Evolutionary conservation across 1,140 invertebrate genomes (phyloP), one percentile per base, ranked within the genome.

Genomic region (Bilobella aurantiaca): DNA sequence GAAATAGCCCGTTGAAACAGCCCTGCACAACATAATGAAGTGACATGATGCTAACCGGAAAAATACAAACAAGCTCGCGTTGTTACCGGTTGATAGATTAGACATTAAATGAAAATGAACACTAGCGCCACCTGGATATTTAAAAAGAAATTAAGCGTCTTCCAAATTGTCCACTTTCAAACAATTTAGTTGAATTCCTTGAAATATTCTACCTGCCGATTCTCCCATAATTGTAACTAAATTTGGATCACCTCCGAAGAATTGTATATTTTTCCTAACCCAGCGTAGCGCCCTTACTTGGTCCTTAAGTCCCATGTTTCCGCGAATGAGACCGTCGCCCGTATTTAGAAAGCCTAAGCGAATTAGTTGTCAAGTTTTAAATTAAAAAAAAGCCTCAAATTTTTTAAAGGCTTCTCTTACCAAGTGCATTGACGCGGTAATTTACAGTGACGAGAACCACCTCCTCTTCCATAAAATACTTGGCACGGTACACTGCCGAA

Each of bases 101-200:
- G 83, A 84, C 0, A 90, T 67, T 57, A 87, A 78, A 72, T 88
- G 86, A 74, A 84, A 81, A 70, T 82, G 81, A 3, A 82, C 80
- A 62, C 80, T 82, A 1, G 76, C 79, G 56, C 78, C 82, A 32
- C 81, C 82, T n/a, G n/a, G n/a, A n/a, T n/a, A n/a, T n/a, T n/a
- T n/a, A n/a, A n/a, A n/a, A n/a, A n/a, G n/a, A n/a, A n/a, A n/a
- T n/a, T n/a, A n/a, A n/a, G n/a, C n/a, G n/a, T n/a, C n/a, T n/a
- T n/a, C n/a, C n/a, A n/a, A n/a, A n/a, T n/a, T n/a, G n/a, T n/a
- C n/a, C n/a, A n/a, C n/a, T n/a, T n/a, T n/a, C n/a, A n/a, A n/a
- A n/a, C n/a, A n/a, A n/a, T n/a, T n/a, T n/a, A n/a, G n/a, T n/a
- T n/a, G n/a, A n/a, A n/a, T n/a, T n/a, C n/a, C n/a, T n/a, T n/a